Evolutionary conservation across 2,888 invertebrate genomes (phyloP).

Genomic region (Epistrophe grossulariae): DNA sequence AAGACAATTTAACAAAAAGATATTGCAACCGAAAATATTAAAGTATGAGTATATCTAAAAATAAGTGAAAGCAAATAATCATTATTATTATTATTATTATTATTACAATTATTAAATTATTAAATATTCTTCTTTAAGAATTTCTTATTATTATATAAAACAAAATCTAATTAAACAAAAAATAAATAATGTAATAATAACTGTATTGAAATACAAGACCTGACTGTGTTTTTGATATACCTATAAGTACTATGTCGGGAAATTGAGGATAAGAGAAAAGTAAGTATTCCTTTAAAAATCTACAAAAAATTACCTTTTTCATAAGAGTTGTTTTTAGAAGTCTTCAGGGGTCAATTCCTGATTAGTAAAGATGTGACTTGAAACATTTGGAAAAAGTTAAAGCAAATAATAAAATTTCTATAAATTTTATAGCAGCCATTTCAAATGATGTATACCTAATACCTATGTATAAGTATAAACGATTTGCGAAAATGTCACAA

Average conservation of each 20-base stretch:
- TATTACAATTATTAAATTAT: conserved; percentile 70
- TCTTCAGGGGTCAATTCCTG: no score
- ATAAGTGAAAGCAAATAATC: conserved; percentile 69
- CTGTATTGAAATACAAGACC: conserved; percentile 72
- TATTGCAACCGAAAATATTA: conserved; percentile 59
- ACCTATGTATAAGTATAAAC: no score
- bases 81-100: conserved; percentile 73
- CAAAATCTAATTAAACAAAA: conserved; percentile 62
- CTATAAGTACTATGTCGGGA: not conserved
- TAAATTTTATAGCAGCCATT: no score
- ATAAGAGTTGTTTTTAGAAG: no score
- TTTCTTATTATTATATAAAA: conserved; percentile 75
- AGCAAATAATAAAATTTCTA: no score
- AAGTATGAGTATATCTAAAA: conserved; percentile 44
- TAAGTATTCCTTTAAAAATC: no score
- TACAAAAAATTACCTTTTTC: no score
- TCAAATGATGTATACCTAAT: no score
- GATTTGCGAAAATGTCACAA: no score
- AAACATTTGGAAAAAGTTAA: no score
- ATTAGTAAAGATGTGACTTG: no score
- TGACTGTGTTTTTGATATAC: not conserved
- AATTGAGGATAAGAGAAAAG: not conserved
- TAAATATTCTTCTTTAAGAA: conserved; percentile 76
- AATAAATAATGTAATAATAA: conserved; percentile 71
- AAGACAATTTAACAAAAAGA: conserved; percentile 57